A percentile compares a stretch with the other conserved stretches of the same genome.
phyloP scores from a whole-genome alignment of 2,113 vertebrate genomes.

The Cryptotis parvus region DNA sequence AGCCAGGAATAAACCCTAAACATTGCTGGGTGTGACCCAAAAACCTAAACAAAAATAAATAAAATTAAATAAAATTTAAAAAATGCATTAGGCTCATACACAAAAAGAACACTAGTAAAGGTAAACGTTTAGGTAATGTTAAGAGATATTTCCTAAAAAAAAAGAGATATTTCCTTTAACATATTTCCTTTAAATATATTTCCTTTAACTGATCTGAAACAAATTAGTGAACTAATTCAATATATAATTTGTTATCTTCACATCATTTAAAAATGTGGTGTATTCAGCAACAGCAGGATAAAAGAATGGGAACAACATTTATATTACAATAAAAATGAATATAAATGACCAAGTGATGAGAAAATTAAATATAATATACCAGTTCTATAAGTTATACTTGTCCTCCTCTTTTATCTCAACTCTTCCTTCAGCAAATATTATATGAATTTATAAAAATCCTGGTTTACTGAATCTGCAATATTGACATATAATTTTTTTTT shows the following conservation, averaged over 20 bases:
- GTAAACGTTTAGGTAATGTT: conserved; percentile 9
- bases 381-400: not conserved
- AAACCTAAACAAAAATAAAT: too few relatives aligned
- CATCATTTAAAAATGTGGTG: not conserved
- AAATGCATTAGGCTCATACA: not conserved
- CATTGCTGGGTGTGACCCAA: too few relatives aligned
- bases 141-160: too few relatives aligned
- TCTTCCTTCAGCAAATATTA: conserved; percentile 25
- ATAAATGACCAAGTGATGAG: not conserved
- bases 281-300: not conserved
- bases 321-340: not conserved
- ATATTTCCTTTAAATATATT: not conserved
- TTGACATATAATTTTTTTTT: too few relatives aligned
- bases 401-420: not conserved
- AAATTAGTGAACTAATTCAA: not conserved
- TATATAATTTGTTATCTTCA: not conserved
- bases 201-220: not conserved
- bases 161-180: not conserved
- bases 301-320: not conserved
- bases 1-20: too few relatives aligned
- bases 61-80: too few relatives aligned
- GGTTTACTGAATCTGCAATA: not conserved
- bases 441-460: not conserved
- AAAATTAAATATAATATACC: not conserved
- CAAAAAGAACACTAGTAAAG: not conserved